Conservation (phyloP, 2,888 invertebrate genomes). For the Ernsta delagoae region DNA sequence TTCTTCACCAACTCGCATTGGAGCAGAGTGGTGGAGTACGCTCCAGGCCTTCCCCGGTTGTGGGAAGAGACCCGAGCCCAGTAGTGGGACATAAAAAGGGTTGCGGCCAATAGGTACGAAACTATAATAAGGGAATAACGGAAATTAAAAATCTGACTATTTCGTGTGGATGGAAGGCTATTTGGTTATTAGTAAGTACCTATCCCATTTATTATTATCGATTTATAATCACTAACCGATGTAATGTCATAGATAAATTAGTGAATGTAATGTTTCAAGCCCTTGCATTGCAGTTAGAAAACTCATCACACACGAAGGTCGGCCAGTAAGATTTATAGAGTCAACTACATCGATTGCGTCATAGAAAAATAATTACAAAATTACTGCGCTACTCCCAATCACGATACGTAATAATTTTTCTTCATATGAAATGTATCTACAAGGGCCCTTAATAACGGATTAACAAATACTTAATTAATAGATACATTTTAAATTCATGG, state of each 20-base stretch:
- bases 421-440: conserved; percentile 20
- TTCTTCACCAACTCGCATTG: no score
- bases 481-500: conserved; percentile 4
- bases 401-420: conserved; percentile 28
- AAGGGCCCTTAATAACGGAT: conserved; percentile 18
- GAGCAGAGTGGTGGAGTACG: no score
- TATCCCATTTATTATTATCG: neutral
- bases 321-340: conserved; percentile 33
- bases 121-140: no score
- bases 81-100: no score
- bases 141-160: no score
- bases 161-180: no score
- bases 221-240: neutral
- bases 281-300: conserved; percentile 30
- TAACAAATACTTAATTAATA: conserved; percentile 18
- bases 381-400: conserved; percentile 35
- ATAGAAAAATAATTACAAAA: conserved; percentile 34
- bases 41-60: no score
- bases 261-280: conserved; percentile 28
- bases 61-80: no score
- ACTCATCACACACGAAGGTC: conserved; percentile 34
- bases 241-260: conserved; percentile 8
- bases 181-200: no score
- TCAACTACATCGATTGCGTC: conserved; percentile 32
- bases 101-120: no score